Evolutionary conservation across 2,797 vertebrate species (phyloP).

Genomic region (Linurgus olivaceus): DNA sequence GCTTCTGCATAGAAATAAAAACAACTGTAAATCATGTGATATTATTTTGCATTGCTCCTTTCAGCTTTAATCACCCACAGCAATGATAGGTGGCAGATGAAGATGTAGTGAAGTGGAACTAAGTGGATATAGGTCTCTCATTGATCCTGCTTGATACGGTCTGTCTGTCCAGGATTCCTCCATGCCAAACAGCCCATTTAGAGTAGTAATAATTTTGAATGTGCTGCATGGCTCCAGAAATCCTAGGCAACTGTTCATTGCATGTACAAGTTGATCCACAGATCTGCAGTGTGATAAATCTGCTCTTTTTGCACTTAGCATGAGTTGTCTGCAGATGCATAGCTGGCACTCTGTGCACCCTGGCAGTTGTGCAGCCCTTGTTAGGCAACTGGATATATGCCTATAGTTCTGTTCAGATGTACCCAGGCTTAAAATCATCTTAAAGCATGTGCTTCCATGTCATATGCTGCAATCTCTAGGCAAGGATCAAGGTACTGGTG

Average conservation of each 20-base stretch:
- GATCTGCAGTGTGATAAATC: not conserved
- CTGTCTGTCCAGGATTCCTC: not conserved
- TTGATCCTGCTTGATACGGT: not conserved
- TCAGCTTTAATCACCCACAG: not conserved
- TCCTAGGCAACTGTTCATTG: not conserved
- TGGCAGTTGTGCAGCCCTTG: not conserved
- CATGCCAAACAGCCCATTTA: not conserved
- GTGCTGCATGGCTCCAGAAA: not conserved
- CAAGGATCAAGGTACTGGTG: not conserved
- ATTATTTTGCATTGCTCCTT: not conserved
- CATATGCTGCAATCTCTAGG: not conserved
- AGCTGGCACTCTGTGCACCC: not conserved
- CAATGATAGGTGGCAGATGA: not conserved
- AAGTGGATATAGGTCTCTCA: not conserved
- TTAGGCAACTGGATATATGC: rapidly evolving
- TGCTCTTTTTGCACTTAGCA: not conserved
- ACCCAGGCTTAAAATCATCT: not conserved
- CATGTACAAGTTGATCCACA: not conserved
- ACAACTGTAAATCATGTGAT: not conserved
- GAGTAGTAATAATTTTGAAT: not conserved
- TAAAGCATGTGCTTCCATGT: not conserved
- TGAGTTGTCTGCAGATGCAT: not conserved
- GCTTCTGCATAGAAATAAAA: not conserved
- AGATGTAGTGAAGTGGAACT: not conserved
- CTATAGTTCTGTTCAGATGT: not conserved